A percentile compares a stretch with the other conserved stretches of the same genome.
Evolutionary conservation across 2,888 invertebrate genomes (phyloP).

Genomic region (Phania funesta): DNA sequence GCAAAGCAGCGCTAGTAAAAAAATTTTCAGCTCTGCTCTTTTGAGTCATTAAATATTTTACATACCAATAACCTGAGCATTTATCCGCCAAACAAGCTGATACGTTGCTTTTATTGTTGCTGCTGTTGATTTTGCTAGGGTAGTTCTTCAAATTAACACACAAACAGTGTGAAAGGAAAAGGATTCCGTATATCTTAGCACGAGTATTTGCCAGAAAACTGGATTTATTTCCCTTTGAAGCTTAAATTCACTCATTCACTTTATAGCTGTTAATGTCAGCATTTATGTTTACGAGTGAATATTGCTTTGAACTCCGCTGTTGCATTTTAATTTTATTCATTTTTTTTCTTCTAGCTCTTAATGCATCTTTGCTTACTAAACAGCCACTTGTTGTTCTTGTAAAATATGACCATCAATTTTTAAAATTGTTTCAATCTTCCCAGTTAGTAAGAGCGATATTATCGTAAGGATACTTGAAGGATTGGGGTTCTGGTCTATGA

Average conservation of each 20-base stretch:
- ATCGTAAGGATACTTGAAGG: neutral
- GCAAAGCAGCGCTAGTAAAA: constrained; percentile 12
- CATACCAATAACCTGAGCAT: constrained; percentile 50
- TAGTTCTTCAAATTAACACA: constrained; percentile 53
- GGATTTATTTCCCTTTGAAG: constrained; percentile 37
- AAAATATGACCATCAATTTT: constrained; percentile 68
- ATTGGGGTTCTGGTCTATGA: constrained; percentile 3
- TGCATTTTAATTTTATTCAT: constrained; percentile 27
- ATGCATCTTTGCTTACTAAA: constrained; percentile 13
- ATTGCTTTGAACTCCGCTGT: constrained; percentile 9
- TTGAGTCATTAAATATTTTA: constrained; percentile 47
- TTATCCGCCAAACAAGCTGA: constrained; percentile 33
- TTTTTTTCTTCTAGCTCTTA: constrained; percentile 27
- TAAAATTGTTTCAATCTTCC: constrained; percentile 69
- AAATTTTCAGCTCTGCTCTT: neutral
- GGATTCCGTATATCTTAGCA: constrained; percentile 14
- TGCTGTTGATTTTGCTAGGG: constrained; percentile 27
- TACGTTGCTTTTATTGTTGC: neutral
- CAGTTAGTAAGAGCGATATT: constrained; percentile 51
- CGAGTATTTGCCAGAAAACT: constrained; percentile 30
- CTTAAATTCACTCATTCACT: constrained; percentile 3
- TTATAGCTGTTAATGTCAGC: constrained; percentile 33
- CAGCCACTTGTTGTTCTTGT: constrained; percentile 24
- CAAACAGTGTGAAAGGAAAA: constrained; percentile 9
- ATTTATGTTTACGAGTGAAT: constrained; percentile 9